Conservation (phyloP, 2,113 vertebrate species). For the Sciurus niger region DNA sequence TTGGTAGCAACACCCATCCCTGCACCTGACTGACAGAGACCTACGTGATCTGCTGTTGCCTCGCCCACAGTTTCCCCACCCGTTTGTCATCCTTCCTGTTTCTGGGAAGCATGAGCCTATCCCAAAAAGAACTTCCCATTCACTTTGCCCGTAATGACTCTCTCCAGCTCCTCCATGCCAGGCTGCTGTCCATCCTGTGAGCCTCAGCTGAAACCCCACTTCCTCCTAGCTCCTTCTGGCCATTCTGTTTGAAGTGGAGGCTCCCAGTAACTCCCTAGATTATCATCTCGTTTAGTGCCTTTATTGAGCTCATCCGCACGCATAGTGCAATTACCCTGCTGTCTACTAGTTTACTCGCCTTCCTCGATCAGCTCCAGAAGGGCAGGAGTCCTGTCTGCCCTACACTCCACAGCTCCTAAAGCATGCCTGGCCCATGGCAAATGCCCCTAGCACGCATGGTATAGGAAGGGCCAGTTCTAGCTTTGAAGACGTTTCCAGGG, state of each 20-base stretch:
- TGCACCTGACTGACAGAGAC: background rate
- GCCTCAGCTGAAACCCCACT: background rate
- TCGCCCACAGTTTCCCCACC: background rate
- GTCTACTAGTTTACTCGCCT: background rate
- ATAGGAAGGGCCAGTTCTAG: background rate
- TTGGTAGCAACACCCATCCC: accelerated
- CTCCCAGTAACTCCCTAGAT: background rate
- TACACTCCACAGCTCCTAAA: background rate
- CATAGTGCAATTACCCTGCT: background rate
- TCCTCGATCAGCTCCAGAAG: background rate
- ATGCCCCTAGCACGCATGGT: background rate
- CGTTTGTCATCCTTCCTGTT: background rate
- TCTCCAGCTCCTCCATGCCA: background rate
- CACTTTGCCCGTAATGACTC: background rate
- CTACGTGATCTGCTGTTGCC: background rate
- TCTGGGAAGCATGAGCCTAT: background rate
- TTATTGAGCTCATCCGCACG: background rate
- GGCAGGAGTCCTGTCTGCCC: background rate
- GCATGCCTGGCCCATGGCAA: background rate
- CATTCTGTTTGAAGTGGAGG: background rate
- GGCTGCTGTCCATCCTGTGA: background rate
- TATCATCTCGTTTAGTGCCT: background rate
- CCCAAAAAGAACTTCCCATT: background rate
- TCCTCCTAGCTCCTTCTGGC: background rate
- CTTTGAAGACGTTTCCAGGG: background rate